phyloP scores from a whole-genome alignment of 2,797 vertebrate species.

The Lagorchestes hirsutus region DNA sequence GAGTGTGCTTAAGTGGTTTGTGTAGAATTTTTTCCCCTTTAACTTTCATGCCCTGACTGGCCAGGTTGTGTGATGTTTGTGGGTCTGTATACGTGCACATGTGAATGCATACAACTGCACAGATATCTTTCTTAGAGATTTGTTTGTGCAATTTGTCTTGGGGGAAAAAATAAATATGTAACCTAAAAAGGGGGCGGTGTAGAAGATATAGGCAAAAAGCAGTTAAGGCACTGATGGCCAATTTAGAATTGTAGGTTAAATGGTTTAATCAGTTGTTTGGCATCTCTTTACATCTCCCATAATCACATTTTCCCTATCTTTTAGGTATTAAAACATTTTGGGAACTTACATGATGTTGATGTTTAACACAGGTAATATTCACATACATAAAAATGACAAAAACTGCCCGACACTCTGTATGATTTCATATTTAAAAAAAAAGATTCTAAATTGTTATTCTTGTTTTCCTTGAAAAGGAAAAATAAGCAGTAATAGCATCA shows the following conservation, averaged over 20 bases:
- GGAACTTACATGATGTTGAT: constrained; percentile 12
- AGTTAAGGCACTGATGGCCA: constrained; percentile 3
- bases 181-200: constrained; percentile 68
- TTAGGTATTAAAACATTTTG: constrained; percentile 61
- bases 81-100: neutral
- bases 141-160: constrained; percentile 72
- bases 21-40: constrained; percentile 85
- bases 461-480: neutral
- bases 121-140: constrained; percentile 65
- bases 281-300: constrained; percentile 59
- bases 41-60: constrained; percentile 87
- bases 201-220: constrained; percentile 76
- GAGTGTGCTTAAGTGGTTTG: constrained; percentile 93
- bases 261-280: constrained; percentile 52
- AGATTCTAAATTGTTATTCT: neutral
- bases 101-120: neutral
- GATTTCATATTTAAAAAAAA: neutral
- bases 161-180: constrained; percentile 73
- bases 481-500: neutral
- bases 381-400: neutral
- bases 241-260: constrained; percentile 54
- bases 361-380: neutral
- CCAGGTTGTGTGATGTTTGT: constrained; percentile 54
- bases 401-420: neutral
- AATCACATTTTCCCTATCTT: constrained; percentile 44